Base-by-base conservation (phyloP, 2,888 invertebrate species). In the Polyommatus iphigenia region DNA sequence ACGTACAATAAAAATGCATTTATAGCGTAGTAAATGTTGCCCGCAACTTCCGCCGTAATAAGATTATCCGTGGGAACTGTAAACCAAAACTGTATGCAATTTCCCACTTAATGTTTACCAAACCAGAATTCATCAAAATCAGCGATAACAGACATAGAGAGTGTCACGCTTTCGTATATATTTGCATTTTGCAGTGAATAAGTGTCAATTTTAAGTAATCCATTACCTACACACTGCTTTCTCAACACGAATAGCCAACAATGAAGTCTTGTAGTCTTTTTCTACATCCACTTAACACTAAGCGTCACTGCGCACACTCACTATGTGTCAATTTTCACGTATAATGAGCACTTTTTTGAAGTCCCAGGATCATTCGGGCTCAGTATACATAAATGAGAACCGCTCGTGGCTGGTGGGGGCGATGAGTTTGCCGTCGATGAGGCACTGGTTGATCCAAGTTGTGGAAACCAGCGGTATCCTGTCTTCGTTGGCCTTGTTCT, bases 381-480 rank as follows among this genome's bases (percentile, higher is more conserved):
- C 94, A 29, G 91, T 86, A 78, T 93, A 95, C 87, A 94, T 94
- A 82, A 95, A 95, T 80, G 93, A 94, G 84, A 95, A 95, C 87
- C 91, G 94, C 75, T 89, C 89, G 86, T 95, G 94, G 79, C 90
- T 88, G 82, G 94, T 92, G 8, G 94, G 93, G 0, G 89, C 83
- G 80, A 95, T 88, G 57, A 94, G 87, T 78, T 92, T 91, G 2
- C 96, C 96, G 82, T 95, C 95, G 79, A 97, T 95, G 62, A 97
- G 89, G 82, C 95, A 95, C 83, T 97, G 96, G 5, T 96, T 94
- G 0, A 97, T 91, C 97, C 97, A 97, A 2, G 95, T 95, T 0
- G 96, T 95, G 0, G 96, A 96, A 0, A 97, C 96, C 0, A 97
- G 84, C 0, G 96, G 96, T n/a, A 96, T 91, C 78, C 91, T 93